These are phyloP conservation scores for Tenthredo mesomela DNA, from an alignment of 2,888 invertebrate genomes.

Conservation along the genomic window DNA sequence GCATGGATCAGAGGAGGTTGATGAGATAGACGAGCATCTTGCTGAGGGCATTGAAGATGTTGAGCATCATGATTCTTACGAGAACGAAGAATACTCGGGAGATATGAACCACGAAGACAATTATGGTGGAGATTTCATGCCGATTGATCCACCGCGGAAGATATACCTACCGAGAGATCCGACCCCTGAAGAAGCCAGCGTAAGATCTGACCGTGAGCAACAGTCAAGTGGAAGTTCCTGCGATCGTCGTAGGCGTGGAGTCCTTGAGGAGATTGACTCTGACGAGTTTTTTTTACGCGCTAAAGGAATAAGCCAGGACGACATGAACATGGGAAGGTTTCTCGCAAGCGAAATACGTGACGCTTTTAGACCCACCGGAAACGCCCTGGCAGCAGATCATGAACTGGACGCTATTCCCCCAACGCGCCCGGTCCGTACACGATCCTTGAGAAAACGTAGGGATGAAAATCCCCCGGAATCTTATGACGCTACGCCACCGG, in stretches of 20 bases:
- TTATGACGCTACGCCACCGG: constrained; percentile 56
- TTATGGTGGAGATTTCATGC: constrained; percentile 62
- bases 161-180: constrained; percentile 3
- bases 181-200: constrained; percentile 65
- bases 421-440: constrained; percentile 67
- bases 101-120: constrained; percentile 49
- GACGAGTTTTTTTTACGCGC: constrained; percentile 93
- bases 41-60: neutral
- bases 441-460: constrained; percentile 68
- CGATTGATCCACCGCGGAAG: constrained; percentile 64
- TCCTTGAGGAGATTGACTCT: constrained; percentile 92
- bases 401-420: constrained; percentile 63
- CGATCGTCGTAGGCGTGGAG: constrained; percentile 81
- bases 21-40: constrained; percentile 54
- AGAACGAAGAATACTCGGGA: constrained; percentile 57
- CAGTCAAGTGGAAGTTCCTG: constrained; percentile 83
- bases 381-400: constrained; percentile 82
- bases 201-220: constrained; percentile 78
- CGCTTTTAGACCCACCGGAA: constrained; percentile 85
- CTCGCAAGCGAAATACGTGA: constrained; percentile 90
- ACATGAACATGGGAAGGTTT: constrained; percentile 89
- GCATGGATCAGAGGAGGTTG: constrained; percentile 44
- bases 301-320: constrained; percentile 90
- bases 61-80: constrained; percentile 52
- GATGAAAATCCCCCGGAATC: constrained; percentile 68